These are phyloP conservation scores for Drosophila albomicans DNA, from an alignment of 1,140 invertebrate species.

Conservation along the genomic window DNA sequence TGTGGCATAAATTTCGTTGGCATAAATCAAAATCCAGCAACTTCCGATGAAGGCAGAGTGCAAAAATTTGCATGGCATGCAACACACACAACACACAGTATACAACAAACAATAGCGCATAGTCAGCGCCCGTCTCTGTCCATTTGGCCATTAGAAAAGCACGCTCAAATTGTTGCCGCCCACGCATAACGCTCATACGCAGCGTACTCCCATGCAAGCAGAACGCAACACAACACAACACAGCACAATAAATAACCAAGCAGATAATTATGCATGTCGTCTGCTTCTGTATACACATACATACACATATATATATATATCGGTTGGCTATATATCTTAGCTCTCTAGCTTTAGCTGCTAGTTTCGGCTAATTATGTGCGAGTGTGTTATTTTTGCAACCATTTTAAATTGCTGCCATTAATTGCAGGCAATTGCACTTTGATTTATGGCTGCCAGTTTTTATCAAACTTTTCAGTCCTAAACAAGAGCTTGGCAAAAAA, in stretches of 20 bases:
- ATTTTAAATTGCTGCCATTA: conserved; percentile 69
- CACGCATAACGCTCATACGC: conserved; percentile 77
- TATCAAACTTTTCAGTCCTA: not conserved
- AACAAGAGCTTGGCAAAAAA: not conserved
- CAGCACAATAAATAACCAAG: conserved; percentile 73
- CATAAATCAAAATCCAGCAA: conserved; percentile 81
- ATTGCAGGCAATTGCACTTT: conserved; percentile 51
- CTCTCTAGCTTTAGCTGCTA: conserved; percentile 11
- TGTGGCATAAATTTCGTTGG: conserved; percentile 81
- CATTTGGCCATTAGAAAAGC: conserved; percentile 62
- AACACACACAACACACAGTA: conserved; percentile 14
- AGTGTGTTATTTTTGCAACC: conserved; percentile 42
- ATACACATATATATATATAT: not conserved
- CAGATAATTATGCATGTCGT: conserved; percentile 77
- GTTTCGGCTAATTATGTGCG: conserved; percentile 28
- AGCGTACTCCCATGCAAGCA: conserved; percentile 56
- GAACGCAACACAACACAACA: conserved; percentile 15
- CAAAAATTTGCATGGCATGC: conserved; percentile 78
- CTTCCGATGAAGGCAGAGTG: conserved; percentile 78
- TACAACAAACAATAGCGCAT: conserved; percentile 4
- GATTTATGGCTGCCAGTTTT: conserved; percentile 60
- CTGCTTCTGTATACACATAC: not conserved
- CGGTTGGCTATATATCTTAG: conserved; percentile 43
- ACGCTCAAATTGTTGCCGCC: conserved; percentile 75
- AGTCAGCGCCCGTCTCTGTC: conserved; percentile 1